phyloP scores from a whole-genome alignment of 2,888 invertebrate species.

The Heliconius charithonia region DNA sequence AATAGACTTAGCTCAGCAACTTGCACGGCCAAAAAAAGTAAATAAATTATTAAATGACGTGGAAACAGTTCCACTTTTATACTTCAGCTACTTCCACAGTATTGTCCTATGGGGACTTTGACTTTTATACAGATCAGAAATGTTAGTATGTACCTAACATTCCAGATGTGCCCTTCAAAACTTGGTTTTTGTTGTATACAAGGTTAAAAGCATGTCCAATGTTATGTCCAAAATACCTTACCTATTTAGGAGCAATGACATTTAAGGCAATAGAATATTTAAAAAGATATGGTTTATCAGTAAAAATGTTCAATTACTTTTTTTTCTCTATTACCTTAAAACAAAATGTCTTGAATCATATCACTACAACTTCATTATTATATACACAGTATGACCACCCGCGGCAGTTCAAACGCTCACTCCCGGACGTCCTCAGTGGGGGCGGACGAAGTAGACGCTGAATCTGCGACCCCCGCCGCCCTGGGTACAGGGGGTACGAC shows the following conservation, averaged over 20 bases:
- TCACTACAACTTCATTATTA: not conserved
- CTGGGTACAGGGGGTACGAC: constrained; percentile 27
- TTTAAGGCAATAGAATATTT: not conserved
- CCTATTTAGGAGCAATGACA: not conserved
- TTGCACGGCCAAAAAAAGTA: no score
- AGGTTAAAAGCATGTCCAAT: not conserved
- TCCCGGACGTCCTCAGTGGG: constrained; percentile 85
- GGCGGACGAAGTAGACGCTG: constrained; percentile 57
- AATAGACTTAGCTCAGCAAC: no score
- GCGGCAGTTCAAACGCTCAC: constrained; percentile 77
- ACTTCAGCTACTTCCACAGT: no score
- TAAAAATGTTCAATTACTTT: no score
- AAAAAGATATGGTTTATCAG: no score
- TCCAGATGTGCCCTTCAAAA: no score
- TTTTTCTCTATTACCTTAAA: no score
- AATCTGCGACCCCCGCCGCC: constrained; percentile 84
- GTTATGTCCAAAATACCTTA: not conserved
- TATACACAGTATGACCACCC: constrained; percentile 55
- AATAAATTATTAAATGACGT: no score
- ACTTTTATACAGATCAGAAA: no score
- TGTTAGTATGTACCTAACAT: no score
- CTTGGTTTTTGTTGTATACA: not conserved
- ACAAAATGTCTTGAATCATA: not conserved
- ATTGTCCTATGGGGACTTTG: no score
- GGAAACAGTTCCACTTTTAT: no score